phyloP scores from a whole-genome alignment of 1,140 invertebrate genomes.

The Cyclina sinensis region DNA sequence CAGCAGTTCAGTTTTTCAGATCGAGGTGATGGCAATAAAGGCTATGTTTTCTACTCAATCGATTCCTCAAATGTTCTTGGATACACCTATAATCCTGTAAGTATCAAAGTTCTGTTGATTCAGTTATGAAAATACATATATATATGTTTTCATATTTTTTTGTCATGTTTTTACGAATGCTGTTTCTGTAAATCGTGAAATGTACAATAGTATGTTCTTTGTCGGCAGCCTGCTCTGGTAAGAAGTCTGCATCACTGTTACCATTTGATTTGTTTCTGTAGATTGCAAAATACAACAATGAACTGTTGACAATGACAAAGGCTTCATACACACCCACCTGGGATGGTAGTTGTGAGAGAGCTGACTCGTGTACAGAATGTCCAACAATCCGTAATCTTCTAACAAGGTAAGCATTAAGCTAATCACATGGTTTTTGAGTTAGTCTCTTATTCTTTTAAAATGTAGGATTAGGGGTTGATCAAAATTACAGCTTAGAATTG shows the following conservation, averaged over 20 bases:
- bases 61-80: conserved; percentile 57
- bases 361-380: conserved; percentile 81
- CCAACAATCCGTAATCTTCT: conserved; percentile 75
- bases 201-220: too few relatives aligned
- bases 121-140: too few relatives aligned
- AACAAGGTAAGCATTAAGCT: conserved; percentile 44
- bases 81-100: conserved; percentile 77
- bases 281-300: conserved; percentile 79
- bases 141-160: too few relatives aligned
- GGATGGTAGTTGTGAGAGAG: conserved; percentile 79
- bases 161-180: too few relatives aligned
- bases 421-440: too few relatives aligned
- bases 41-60: conserved; percentile 77
- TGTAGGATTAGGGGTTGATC: too few relatives aligned
- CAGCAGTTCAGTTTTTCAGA: conserved; percentile 76
- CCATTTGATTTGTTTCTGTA: too few relatives aligned
- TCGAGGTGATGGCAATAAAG: conserved; percentile 78
- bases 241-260: too few relatives aligned
- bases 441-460: too few relatives aligned
- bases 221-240: too few relatives aligned
- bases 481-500: too few relatives aligned
- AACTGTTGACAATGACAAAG: conserved; percentile 35
- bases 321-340: conserved; percentile 70
- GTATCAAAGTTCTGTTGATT: not conserved
- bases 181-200: too few relatives aligned